Percentiles rank a stretch among this genome's conserved stretches.
Conservation (phyloP, 2,888 invertebrate genomes). For the Sarcophaga caerulescens region DNA sequence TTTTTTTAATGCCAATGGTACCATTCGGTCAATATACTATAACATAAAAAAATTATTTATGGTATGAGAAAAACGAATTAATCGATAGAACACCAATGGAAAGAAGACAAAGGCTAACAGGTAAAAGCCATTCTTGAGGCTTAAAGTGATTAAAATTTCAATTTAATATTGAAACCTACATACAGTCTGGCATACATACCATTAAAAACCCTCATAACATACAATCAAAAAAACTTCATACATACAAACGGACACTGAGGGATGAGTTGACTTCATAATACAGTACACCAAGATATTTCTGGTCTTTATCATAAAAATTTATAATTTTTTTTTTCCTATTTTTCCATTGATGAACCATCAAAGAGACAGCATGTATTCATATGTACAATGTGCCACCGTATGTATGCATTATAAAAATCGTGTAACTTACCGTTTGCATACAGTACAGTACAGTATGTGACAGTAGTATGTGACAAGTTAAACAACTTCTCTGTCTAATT, state of each 20-base stretch:
- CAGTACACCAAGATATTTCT: slow-evolving; percentile 46
- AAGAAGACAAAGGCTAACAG: slow-evolving; percentile 15
- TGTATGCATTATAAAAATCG: slow-evolving; percentile 4
- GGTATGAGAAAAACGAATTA: slow-evolving; percentile 22
- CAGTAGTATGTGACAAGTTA: slow-evolving; percentile 49
- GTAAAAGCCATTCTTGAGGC: slow-evolving; percentile 55
- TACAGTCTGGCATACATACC: slow-evolving; percentile 40
- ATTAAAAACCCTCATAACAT: not conserved
- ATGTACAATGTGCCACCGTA: slow-evolving; percentile 36
- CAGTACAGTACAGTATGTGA: not conserved
- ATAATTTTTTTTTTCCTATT: not conserved
- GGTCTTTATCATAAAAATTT: slow-evolving; percentile 48
- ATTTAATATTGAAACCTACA: slow-evolving; percentile 72
- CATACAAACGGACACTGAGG: not conserved
- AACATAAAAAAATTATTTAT: slow-evolving; percentile 21
- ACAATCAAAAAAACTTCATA: no score
- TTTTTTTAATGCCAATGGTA: not conserved
- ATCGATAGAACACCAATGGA: not conserved
- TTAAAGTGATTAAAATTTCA: slow-evolving; percentile 75
- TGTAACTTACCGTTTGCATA: no score
- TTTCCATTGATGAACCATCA: slow-evolving; percentile 9
- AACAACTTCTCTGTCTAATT: slow-evolving; percentile 49
- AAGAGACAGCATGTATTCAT: slow-evolving; percentile 20
- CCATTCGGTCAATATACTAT: slow-evolving; percentile 14
- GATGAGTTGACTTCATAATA: slow-evolving; percentile 7